These are phyloP conservation scores for Drosophila elegans DNA, from an alignment of 1,140 invertebrate species.

Conservation along the genomic window DNA sequence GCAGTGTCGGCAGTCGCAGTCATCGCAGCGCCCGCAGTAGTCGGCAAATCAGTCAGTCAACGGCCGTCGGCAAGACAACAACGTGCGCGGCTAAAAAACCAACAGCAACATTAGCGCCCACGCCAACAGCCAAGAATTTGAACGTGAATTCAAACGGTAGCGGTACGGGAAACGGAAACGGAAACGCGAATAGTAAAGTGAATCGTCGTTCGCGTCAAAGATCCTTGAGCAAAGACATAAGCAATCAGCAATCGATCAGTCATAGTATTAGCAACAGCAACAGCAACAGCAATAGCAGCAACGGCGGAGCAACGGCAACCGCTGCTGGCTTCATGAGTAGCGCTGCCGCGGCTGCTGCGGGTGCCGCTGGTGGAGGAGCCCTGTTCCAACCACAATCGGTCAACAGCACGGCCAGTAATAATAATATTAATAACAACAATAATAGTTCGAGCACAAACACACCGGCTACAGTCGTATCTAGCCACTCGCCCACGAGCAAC, in stretches of 20 bases:
- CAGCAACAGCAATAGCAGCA: constrained; percentile 77
- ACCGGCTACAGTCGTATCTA: not conserved
- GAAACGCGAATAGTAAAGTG: constrained; percentile 86
- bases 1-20: constrained; percentile 62
- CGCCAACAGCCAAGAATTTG: constrained; percentile 13
- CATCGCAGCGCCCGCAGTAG: constrained; percentile 68
- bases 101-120: constrained; percentile 13
- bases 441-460: constrained; percentile 1
- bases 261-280: constrained; percentile 44
- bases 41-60: constrained; percentile 82
- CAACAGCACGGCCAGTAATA: constrained; percentile 33
- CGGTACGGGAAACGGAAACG: constrained; percentile 38
- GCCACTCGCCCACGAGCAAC: constrained; percentile 59
- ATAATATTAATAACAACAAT: not conserved
- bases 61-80: constrained; percentile 84
- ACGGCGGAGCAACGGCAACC: constrained; percentile 77
- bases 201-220: constrained; percentile 74
- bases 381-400: constrained; percentile 86
- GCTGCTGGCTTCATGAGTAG: constrained; percentile 89
- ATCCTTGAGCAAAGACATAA: constrained; percentile 73
- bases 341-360: constrained; percentile 84
- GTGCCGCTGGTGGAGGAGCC: constrained; percentile 86
- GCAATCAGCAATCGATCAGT: constrained; percentile 15
- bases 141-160: constrained; percentile 23
- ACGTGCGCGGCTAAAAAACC: constrained; percentile 82